Conservation (phyloP, 2,888 invertebrate species). For the Steinernema hermaphroditum region DNA sequence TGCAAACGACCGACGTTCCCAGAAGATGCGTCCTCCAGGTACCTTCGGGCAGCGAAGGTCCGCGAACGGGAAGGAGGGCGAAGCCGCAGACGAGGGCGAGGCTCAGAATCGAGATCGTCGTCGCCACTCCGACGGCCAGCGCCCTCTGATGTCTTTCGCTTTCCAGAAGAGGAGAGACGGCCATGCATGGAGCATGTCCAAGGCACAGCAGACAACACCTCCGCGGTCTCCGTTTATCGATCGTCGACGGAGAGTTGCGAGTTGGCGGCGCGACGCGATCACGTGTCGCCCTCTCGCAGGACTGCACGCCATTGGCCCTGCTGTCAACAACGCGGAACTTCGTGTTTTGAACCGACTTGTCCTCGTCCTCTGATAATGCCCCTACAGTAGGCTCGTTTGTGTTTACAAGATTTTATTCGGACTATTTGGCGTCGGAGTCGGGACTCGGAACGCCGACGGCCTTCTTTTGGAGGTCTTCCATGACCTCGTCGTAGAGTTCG, state of each 20-base stretch:
- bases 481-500: slow-evolving; percentile 59
- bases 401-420: not conserved
- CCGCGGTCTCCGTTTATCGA: not conserved
- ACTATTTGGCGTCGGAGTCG: not conserved
- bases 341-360: not conserved
- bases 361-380: too few relatives aligned
- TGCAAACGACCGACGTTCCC: not conserved
- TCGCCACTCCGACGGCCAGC: not conserved
- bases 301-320: not conserved
- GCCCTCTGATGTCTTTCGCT: not conserved
- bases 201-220: not conserved
- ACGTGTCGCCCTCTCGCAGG: not conserved
- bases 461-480: slow-evolving; percentile 34
- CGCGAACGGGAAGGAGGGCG: not conserved
- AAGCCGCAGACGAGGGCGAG: not conserved
- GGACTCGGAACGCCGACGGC: too few relatives aligned
- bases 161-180: not conserved
- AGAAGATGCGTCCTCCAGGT: not conserved
- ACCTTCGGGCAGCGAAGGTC: not conserved
- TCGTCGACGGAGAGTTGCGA: not conserved
- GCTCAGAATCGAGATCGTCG: not conserved
- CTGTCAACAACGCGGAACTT: not conserved
- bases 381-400: too few relatives aligned
- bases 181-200: not conserved
- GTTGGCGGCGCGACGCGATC: not conserved